phyloP scores from a whole-genome alignment of 2,888 invertebrate species.

The Endomychus coccineus region DNA sequence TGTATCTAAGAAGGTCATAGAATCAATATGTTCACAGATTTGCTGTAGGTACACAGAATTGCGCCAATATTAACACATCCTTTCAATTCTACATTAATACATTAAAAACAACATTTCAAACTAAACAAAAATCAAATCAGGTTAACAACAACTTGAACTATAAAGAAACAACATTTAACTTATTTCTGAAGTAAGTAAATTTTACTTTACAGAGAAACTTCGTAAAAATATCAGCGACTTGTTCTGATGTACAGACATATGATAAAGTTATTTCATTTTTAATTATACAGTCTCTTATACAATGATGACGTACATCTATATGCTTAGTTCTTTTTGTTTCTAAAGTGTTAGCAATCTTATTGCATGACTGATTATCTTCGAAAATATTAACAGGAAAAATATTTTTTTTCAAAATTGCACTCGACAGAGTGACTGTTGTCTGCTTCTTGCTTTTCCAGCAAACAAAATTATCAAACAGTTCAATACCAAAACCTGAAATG shows the following conservation, averaged over 20 bases:
- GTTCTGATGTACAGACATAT: slow-evolving; percentile 10
- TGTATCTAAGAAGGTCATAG: too few relatives aligned
- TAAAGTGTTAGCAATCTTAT: slow-evolving; percentile 33
- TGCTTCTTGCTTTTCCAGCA: slow-evolving; percentile 16
- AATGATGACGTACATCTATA: slow-evolving; percentile 14
- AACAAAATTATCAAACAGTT: slow-evolving; percentile 12
- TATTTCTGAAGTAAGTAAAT: too few relatives aligned
- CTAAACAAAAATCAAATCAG: too few relatives aligned
- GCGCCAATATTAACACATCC: too few relatives aligned
- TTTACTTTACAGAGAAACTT: too few relatives aligned
- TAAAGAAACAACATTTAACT: too few relatives aligned
- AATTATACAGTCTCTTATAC: slow-evolving; percentile 9
- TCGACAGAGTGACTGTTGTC: slow-evolving; percentile 11
- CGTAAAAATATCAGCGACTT: too few relatives aligned
- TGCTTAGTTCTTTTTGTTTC: slow-evolving; percentile 14
- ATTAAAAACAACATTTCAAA: too few relatives aligned
- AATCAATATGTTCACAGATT: too few relatives aligned
- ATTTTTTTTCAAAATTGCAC: slow-evolving; percentile 8
- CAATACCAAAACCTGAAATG: slow-evolving; percentile 14
- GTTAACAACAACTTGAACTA: too few relatives aligned
- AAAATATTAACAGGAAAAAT: slow-evolving; percentile 5
- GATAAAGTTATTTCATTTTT: slow-evolving; percentile 7
- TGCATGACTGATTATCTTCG: slow-evolving; percentile 13
- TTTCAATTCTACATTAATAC: too few relatives aligned
- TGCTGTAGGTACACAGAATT: too few relatives aligned